Conservation (phyloP, 2,888 invertebrate species). For the Mylabris sibirica region DNA sequence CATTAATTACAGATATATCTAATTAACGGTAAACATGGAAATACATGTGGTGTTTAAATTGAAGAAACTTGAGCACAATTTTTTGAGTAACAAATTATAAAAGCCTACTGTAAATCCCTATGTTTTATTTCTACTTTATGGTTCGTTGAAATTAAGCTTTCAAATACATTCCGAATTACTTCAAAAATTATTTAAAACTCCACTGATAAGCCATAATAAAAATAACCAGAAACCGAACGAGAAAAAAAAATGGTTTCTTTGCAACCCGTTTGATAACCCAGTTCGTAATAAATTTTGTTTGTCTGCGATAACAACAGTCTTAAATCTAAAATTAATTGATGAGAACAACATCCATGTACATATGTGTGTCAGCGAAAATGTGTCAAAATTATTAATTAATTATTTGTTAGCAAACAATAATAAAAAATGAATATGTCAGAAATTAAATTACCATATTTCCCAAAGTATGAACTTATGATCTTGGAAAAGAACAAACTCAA, state of each 20-base stretch:
- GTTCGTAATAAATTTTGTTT: slow-evolving; percentile 4
- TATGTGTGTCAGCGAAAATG: slow-evolving; percentile 19
- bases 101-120: neutral
- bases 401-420: slow-evolving; percentile 2
- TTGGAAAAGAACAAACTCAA: slow-evolving; percentile 50
- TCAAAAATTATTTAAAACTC: neutral
- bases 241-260: neutral
- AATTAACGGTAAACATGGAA: too few relatives aligned
- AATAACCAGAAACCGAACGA: neutral
- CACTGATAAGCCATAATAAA: neutral
- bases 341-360: neutral
- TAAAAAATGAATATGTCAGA: slow-evolving; percentile 25
- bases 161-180: too few relatives aligned
- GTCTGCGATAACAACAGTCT: slow-evolving; percentile 1
- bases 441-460: slow-evolving; percentile 55
- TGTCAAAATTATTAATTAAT: slow-evolving; percentile 32
- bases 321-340: neutral
- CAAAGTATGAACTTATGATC: slow-evolving; percentile 54
- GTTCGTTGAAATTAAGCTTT: neutral
- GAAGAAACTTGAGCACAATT: too few relatives aligned
- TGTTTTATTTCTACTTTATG: neutral
- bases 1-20: too few relatives aligned
- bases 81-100: too few relatives aligned
- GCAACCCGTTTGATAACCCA: slow-evolving; percentile 2
- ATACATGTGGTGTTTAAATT: too few relatives aligned